Evolutionary conservation across 1,140 invertebrate species (phyloP).

Genomic region (Nephotettix cincticeps): DNA sequence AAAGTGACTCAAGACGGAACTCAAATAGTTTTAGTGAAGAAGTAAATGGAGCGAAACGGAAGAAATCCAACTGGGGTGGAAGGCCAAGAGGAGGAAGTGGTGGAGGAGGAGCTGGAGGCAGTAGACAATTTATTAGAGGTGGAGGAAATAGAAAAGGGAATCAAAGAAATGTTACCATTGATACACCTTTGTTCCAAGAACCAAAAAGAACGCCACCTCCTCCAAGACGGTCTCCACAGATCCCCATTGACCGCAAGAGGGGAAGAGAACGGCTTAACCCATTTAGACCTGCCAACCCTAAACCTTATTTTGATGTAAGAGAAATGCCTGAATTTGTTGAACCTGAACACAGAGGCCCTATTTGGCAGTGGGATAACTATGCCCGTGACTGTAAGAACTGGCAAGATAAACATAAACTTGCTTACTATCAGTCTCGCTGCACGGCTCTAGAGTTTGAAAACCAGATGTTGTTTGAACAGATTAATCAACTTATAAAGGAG

Average conservation of each 20-base stretch:
- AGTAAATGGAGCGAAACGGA: background rate
- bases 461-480: background rate
- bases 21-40: slow-evolving; percentile 10
- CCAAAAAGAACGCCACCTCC: background rate
- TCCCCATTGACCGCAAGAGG: background rate
- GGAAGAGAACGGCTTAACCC: background rate
- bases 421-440: background rate
- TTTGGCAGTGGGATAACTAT: background rate
- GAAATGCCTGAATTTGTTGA: background rate
- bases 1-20: background rate
- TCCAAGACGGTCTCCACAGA: background rate
- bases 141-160: too few species aligned
- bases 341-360: background rate
- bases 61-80: background rate
- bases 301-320: too few species aligned
- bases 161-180: background rate
- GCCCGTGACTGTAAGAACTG: background rate
- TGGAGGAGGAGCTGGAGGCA: too few species aligned
- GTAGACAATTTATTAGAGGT: too few species aligned
- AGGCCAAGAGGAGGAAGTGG: background rate
- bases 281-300: background rate
- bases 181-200: background rate
- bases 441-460: background rate
- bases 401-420: slow-evolving; percentile 7
- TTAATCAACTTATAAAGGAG: background rate